Evolutionary conservation across 2,888 invertebrate species (phyloP), one percentile per base, ranked within the genome.

Genomic region (Chrysolina oricalcia): DNA sequence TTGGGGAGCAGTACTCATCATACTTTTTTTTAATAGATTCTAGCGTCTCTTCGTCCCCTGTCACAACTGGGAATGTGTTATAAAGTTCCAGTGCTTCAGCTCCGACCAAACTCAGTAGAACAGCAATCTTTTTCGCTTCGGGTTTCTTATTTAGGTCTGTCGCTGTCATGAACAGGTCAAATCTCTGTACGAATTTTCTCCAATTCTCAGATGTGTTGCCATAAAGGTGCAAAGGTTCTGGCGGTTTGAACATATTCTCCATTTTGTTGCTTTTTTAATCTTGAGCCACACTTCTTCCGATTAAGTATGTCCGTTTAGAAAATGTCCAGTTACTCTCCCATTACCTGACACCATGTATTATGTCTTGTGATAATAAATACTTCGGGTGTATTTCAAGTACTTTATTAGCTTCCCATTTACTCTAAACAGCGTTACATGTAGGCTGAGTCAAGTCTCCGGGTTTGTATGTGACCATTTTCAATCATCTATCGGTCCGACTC

Each of bases 61-160:
- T 17, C 21, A 21, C 62, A 73, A 73, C 27, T 46, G 19, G 50
- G 21, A 79, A 78, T 4, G 72, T 75, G 56, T 79, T 78, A 50
- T 59, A 77, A 13, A 81, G 35, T n/a, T 79, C 78, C 2, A 81
- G 56, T 1, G 72, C 79, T 21, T 82, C 82, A 21, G 81, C 75
- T 48, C 81, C 79, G 35, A 79, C 70, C 17, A 80, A 35, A 64
- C 71, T 74, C 64, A 76, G 46, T 13, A 70, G 41, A 15, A 41
- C 62, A 4, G 81, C 77, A n/a, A 73, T 67, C 59, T 75, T 73
- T 48, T 15, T 72, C 21, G 75, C 41, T 59, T 72, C 75, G n/a
- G 48, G 62, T 35, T 74, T 48, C 3, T 10, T 10, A 11, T 19
- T 11, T 23, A 66, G n/a, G 15, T 27, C 72, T 15, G 79, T 67